A percentile compares a stretch with the other conserved stretches of the same genome.
Evolutionary conservation across 2,888 invertebrate genomes (phyloP).

Genomic region (Tipula unca): DNA sequence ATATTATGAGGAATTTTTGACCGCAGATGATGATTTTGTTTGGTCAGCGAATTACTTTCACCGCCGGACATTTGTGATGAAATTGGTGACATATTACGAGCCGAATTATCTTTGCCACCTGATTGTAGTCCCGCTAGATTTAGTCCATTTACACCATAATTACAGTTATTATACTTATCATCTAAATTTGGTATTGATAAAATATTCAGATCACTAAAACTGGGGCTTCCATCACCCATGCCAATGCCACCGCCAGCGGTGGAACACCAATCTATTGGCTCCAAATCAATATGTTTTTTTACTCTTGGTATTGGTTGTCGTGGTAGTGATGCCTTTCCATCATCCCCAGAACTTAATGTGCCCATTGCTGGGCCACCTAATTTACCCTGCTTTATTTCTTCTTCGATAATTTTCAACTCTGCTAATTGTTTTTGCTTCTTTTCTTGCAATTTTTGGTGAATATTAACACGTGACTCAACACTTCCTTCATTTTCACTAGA

Average conservation of each 20-base stretch:
- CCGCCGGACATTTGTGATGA: constrained; percentile 30
- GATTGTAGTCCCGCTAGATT: constrained; percentile 26
- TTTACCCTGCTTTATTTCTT: constrained; percentile 80
- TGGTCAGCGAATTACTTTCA: constrained; percentile 33
- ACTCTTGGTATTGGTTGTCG: constrained; percentile 61
- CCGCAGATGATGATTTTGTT: constrained; percentile 30
- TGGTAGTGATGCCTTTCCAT: constrained; percentile 38
- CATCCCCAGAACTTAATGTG: constrained; percentile 45
- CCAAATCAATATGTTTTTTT: constrained; percentile 53
- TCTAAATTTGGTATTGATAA: constrained; percentile 25
- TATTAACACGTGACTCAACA: constrained; percentile 69
- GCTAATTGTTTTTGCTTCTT: constrained; percentile 82
- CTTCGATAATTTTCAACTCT: constrained; percentile 71
- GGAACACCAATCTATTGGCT: constrained; percentile 45
- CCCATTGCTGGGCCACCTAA: constrained; percentile 49
- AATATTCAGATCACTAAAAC: constrained; percentile 37
- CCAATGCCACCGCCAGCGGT: constrained; percentile 30
- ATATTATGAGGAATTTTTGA: constrained; percentile 29
- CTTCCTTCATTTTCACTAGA: constrained; percentile 70
- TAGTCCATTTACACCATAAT: constrained; percentile 30
- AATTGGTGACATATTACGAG: constrained; percentile 31
- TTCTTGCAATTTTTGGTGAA: constrained; percentile 77
- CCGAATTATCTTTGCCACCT: constrained; percentile 23
- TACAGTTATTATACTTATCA: constrained; percentile 30
- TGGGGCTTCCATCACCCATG: constrained; percentile 30